These are phyloP conservation scores for Pristionchus exspectatus DNA, from an alignment of 2,888 invertebrate species.

Conservation along the genomic window DNA sequence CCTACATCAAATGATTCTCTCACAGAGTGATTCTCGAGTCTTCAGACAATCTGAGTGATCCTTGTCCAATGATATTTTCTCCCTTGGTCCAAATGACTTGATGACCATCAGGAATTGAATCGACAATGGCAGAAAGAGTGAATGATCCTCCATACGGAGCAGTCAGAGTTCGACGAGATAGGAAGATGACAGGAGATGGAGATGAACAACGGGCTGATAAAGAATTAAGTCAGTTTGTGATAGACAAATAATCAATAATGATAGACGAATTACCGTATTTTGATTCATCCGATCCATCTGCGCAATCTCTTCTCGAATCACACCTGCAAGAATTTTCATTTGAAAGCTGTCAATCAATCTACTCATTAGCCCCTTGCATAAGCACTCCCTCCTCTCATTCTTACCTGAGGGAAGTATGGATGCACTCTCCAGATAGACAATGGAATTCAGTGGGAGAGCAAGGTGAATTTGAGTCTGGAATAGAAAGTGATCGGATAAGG, in stretches of 20 bases:
- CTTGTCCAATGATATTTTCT: conserved; percentile 62
- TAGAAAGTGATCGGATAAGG: background rate
- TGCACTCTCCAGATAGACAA: conserved; percentile 70
- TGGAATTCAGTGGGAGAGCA: conserved; percentile 67
- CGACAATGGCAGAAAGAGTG: conserved; percentile 66
- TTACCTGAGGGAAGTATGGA: conserved; percentile 49
- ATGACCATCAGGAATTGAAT: conserved; percentile 62
- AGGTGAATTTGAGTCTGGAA: conserved; percentile 63
- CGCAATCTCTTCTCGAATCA: conserved; percentile 93
- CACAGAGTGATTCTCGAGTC: conserved; percentile 60
- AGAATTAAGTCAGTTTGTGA: background rate
- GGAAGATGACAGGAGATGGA: conserved; percentile 67
- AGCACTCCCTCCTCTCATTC: conserved; percentile 2
- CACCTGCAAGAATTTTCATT: conserved; percentile 81
- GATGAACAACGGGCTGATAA: conserved; percentile 65
- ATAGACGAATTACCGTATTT: conserved; percentile 59
- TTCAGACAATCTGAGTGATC: conserved; percentile 58
- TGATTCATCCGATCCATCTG: conserved; percentile 91
- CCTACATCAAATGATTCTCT: background rate
- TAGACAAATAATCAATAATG: background rate
- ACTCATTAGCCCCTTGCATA: background rate
- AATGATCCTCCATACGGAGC: conserved; percentile 63
- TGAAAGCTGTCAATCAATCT: background rate
- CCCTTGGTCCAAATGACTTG: conserved; percentile 65
- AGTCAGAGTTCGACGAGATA: conserved; percentile 64